These are phyloP conservation scores for Eupeodes corollae DNA, from an alignment of 1,140 invertebrate species.

Conservation along the genomic window DNA sequence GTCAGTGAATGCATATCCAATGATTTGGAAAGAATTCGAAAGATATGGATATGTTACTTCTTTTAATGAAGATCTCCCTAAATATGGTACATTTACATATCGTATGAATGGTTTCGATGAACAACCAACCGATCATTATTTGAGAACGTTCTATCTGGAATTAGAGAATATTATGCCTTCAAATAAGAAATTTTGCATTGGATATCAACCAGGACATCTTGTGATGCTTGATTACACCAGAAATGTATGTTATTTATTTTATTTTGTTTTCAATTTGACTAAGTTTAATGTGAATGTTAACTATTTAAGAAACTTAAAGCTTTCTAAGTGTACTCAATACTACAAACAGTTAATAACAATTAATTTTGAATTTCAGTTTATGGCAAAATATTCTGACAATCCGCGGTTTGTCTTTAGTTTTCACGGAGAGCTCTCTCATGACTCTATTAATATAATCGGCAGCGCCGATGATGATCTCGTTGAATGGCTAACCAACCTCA, in stretches of 20 bases:
- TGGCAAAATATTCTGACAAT: slow-evolving; percentile 40
- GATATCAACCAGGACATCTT: slow-evolving; percentile 63
- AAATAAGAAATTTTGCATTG: slow-evolving; percentile 59
- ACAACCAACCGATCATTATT: slow-evolving; percentile 84
- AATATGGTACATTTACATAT: slow-evolving; percentile 82
- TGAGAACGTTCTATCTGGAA: slow-evolving; percentile 65
- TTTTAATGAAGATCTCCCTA: slow-evolving; percentile 77
- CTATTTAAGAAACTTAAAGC: too few relatives aligned
- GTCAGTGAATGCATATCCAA: slow-evolving; percentile 67
- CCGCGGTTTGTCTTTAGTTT: slow-evolving; percentile 78
- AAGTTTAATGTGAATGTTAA: too few relatives aligned
- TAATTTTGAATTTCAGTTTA: slow-evolving; percentile 42
- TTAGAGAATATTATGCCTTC: slow-evolving; percentile 39
- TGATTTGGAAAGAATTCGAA: slow-evolving; percentile 68
- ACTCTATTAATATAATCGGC: slow-evolving; percentile 67
- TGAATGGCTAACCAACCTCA: slow-evolving; percentile 50
- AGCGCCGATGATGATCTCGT: slow-evolving; percentile 62
- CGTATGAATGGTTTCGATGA: slow-evolving; percentile 75
- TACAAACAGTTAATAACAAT: not conserved
- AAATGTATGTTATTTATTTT: slow-evolving; percentile 52
- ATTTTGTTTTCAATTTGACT: too few relatives aligned
- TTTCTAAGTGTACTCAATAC: too few relatives aligned
- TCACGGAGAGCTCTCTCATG: slow-evolving; percentile 81
- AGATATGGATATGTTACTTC: slow-evolving; percentile 59
- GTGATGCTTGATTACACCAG: slow-evolving; percentile 50